Percentiles rank a stretch among this genome's conserved stretches.
Conservation (phyloP, 2,888 invertebrate genomes). For the Alviniconcha strummeri region DNA sequence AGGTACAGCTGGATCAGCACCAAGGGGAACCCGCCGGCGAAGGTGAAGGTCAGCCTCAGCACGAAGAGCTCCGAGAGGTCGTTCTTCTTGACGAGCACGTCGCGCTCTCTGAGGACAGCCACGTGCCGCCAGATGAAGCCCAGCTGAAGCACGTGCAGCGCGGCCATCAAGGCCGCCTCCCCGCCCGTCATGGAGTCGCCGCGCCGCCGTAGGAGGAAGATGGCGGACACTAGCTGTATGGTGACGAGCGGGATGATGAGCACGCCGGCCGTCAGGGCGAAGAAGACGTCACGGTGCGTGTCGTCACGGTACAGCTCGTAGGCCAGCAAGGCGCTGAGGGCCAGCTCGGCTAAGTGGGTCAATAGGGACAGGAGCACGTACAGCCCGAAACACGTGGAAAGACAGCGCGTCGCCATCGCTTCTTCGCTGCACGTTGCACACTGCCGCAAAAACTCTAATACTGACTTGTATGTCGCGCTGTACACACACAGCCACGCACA, state of each 20-base stretch:
- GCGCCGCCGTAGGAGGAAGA: constrained; percentile 52
- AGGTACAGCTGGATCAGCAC: constrained; percentile 87
- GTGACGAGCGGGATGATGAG: constrained; percentile 83
- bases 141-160: constrained; percentile 73
- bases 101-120: constrained; percentile 86
- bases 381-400: constrained; percentile 53
- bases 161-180: constrained; percentile 78
- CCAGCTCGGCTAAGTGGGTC: constrained; percentile 55
- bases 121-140: constrained; percentile 82
- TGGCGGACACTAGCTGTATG: constrained; percentile 79
- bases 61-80: constrained; percentile 84
- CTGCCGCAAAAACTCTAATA: not conserved
- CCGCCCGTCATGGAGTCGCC: constrained; percentile 49
- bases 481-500: too few relatives aligned
- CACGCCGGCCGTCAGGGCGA: constrained; percentile 81
- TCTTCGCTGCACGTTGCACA: not conserved
- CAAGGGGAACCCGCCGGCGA: constrained; percentile 92
- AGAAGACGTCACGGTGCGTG: constrained; percentile 78
- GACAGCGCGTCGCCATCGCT: constrained; percentile 3
- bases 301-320: constrained; percentile 71
- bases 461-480: too few relatives aligned
- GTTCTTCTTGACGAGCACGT: constrained; percentile 86
- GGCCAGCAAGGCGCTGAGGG: constrained; percentile 72
- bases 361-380: constrained; percentile 54
- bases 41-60: constrained; percentile 88